Percentiles rank a stretch among this genome's conserved stretches.
These are phyloP conservation scores for Planiliza haematocheilus DNA, from an alignment of 2,113 vertebrate species.

Conservation along the genomic window DNA sequence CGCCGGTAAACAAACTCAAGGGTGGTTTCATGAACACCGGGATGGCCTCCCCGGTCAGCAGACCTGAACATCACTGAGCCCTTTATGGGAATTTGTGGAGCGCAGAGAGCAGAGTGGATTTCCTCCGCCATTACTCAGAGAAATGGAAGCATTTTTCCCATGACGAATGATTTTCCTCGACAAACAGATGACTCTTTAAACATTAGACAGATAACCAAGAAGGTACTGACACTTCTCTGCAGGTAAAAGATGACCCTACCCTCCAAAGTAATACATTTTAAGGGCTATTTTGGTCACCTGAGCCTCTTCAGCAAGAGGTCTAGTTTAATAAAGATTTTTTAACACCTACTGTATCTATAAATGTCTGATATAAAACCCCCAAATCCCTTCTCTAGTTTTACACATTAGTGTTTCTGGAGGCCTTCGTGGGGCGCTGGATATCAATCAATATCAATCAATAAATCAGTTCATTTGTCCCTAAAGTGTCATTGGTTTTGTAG, in stretches of 20 bases:
- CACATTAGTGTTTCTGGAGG: not conserved
- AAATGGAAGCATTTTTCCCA: constrained; percentile 21
- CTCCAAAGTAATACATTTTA: constrained; percentile 20
- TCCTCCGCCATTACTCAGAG: constrained; percentile 25
- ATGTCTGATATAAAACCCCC: not conserved
- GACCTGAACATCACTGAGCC: constrained; percentile 48
- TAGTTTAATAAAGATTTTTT: constrained; percentile 1
- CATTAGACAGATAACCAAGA: not conserved
- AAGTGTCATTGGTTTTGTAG: not conserved
- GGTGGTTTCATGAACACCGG: constrained; percentile 36
- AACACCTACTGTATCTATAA: constrained; percentile 1
- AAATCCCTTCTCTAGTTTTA: constrained; percentile 3
- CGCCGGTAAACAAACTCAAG: constrained; percentile 36
- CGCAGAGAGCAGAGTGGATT: constrained; percentile 23
- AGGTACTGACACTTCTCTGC: not conserved
- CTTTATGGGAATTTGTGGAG: constrained; percentile 39
- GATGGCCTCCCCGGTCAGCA: constrained; percentile 33
- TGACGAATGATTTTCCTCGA: constrained; percentile 18
- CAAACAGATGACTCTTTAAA: constrained; percentile 24
- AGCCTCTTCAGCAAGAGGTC: constrained; percentile 16
- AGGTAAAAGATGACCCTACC: not conserved
- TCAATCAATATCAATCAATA: constrained; percentile 43
- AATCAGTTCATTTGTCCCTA: constrained; percentile 37
- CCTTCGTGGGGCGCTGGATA: not conserved
- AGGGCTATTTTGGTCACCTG: constrained; percentile 12